Base-by-base conservation (phyloP, 2,888 invertebrate species). In the Spisula solida region DNA sequence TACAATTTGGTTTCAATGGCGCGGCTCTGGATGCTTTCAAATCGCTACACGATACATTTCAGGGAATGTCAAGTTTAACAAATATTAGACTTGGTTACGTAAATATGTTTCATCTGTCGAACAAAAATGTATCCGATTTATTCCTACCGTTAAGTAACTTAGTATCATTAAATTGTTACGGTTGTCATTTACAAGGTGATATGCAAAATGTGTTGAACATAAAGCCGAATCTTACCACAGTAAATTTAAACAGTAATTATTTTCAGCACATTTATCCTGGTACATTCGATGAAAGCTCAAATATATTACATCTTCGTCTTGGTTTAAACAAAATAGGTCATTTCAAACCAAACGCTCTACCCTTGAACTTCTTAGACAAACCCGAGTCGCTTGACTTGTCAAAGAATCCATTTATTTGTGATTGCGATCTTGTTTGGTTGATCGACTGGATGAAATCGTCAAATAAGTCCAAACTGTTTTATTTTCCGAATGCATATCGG, bases 381-480 rank as follows among this genome's bases (percentile, higher is more conserved):
- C 41, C 60, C n/a, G 31, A 31, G 0, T 2, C 16, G 31, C 18
- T 81, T 12, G 56, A 81, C 55, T 31, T 81, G 10, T 81, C 81
- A 31, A 18, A n/a, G 16, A 81, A 81, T 41, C 81, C 56, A 34
- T 81, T 81, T 20, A 81, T 81, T 12, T 81, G 81, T 34, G 56
- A 81, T 56, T 81, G 81, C 34, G 31, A 81, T 8, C 60, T 81
- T 16, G 56, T 34, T 20, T 81, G 81, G 81, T 60, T 81, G 14
- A 81, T 81, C 14, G n/a, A 55, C 5, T 81, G 81, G 81, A 18
- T 81, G 18, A 81, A 60, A 34, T 0, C 81, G 29, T 10, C 81
- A 34, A 60, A 81, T 20, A 56, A 56, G 34, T 31, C 81, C 0
- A 12, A 20, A 6, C 8, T 81, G 34, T 0, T 12, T 8, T 56